phyloP scores from a whole-genome alignment of 1,140 invertebrate species.

The Papilio xuthus region DNA sequence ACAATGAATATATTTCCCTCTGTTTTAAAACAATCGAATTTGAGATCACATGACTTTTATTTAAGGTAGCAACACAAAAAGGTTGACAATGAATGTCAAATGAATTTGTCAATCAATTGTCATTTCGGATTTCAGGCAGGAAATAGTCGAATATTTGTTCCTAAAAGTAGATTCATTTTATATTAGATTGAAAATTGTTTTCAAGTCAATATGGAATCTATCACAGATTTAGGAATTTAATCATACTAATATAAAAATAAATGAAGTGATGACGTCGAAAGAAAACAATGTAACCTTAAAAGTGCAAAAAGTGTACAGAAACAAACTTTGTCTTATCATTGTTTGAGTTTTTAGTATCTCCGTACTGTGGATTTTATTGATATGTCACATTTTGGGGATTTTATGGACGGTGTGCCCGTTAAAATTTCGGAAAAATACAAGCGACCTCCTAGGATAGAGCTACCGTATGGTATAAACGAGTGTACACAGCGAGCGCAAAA shows the following conservation, averaged over 20 bases:
- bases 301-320: conserved; percentile 70
- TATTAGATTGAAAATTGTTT: conserved; percentile 43
- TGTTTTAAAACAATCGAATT: not conserved
- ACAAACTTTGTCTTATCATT: conserved; percentile 74
- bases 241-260: conserved; percentile 12
- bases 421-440: conserved; percentile 94
- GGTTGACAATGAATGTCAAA: conserved; percentile 39
- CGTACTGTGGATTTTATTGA: conserved; percentile 53
- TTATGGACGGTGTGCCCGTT: conserved; percentile 91
- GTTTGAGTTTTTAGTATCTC: conserved; percentile 62
- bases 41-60: conserved; percentile 33
- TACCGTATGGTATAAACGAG: conserved; percentile 86
- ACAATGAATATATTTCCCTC: not conserved
- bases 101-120: conserved; percentile 29
- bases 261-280: conserved; percentile 73
- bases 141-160: conserved; percentile 24
- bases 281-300: conserved; percentile 78
- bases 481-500: conserved; percentile 82
- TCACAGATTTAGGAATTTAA: conserved; percentile 7
- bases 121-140: conserved; percentile 25
- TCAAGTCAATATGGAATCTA: conserved; percentile 43
- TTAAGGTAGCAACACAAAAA: conserved; percentile 25
- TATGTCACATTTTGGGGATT: conserved; percentile 81
- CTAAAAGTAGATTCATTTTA: conserved; percentile 37
- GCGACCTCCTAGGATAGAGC: conserved; percentile 86